A percentile compares a stretch with the other conserved stretches of the same genome.
Evolutionary conservation across 1,140 invertebrate genomes (phyloP).

Genomic region (Leptonema lineaticorne): DNA sequence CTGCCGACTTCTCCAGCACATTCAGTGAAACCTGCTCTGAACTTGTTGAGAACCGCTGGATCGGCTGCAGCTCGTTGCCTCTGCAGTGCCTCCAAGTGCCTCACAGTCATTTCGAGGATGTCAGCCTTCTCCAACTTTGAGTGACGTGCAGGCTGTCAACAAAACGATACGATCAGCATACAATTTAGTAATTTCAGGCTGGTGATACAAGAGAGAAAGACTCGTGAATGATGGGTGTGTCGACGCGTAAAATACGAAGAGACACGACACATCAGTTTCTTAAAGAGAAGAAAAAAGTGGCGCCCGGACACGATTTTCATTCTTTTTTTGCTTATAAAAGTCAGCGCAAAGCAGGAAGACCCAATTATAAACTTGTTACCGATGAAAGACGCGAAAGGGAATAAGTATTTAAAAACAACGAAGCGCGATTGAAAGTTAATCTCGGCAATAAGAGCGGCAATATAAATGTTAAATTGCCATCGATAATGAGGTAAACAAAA

Average conservation of each 20-base stretch:
- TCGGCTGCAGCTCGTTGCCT: slow-evolving; percentile 74
- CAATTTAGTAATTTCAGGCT: no score
- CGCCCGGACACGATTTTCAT: no score
- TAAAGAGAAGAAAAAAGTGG: no score
- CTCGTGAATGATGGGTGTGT: no score
- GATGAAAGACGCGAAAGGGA: neutral
- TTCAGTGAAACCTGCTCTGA: slow-evolving; percentile 84
- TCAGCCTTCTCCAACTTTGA: slow-evolving; percentile 96
- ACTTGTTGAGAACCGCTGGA: slow-evolving; percentile 78
- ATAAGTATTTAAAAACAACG: neutral
- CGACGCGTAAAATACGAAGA: no score
- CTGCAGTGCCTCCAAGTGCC: slow-evolving; percentile 83
- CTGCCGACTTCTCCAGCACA: slow-evolving; percentile 82
- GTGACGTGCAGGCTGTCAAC: slow-evolving; percentile 78
- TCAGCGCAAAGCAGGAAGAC: neutral
- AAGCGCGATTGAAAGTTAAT: no score
- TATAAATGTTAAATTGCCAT: no score
- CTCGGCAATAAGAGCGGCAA: no score
- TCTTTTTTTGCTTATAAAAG: no score
- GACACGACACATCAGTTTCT: no score
- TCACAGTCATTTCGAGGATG: slow-evolving; percentile 95
- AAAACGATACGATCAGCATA: slow-evolving; percentile 24
- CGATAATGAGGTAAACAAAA: no score
- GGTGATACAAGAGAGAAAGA: no score
- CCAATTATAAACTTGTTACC: neutral